A percentile compares a stretch with the other conserved stretches of the same genome.
phyloP scores from a whole-genome alignment of 2,113 vertebrate species.

The Corydoras maculifer region DNA sequence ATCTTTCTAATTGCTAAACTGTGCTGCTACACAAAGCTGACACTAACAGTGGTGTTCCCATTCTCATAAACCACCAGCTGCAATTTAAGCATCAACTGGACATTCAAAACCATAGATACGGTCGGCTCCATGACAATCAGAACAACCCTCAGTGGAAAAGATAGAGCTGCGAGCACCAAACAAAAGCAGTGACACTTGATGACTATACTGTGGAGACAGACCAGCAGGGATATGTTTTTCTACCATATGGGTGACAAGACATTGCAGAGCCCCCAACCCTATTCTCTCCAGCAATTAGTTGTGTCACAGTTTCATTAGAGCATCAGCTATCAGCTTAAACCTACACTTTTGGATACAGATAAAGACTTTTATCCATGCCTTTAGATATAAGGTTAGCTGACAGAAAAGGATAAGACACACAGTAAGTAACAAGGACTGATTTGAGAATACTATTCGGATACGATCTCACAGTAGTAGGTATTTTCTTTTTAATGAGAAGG shows the following conservation, averaged over 20 bases:
- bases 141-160: neutral
- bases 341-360: slow-evolving; percentile 32
- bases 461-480: no score
- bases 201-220: neutral
- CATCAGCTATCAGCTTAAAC: slow-evolving; percentile 59
- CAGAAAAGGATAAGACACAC: neutral
- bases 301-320: slow-evolving; percentile 75
- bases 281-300: slow-evolving; percentile 74
- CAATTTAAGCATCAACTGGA: slow-evolving; percentile 35
- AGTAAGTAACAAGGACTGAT: slow-evolving; percentile 6
- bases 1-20: slow-evolving; percentile 11
- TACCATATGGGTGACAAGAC: slow-evolving; percentile 45
- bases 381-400: slow-evolving; percentile 23
- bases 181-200: slow-evolving; percentile 11
- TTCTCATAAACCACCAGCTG: slow-evolving; percentile 4
- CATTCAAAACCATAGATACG: neutral
- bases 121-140: neutral
- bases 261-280: slow-evolving; percentile 54
- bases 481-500: no score
- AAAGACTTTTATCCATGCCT: slow-evolving; percentile 33
- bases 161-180: neutral
- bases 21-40: neutral
- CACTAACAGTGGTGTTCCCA: slow-evolving; percentile 25
- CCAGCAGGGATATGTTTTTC: slow-evolving; percentile 29
- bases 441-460: neutral